Conservation (phyloP, 1,140 invertebrate species). For the Megalopta genalis region DNA sequence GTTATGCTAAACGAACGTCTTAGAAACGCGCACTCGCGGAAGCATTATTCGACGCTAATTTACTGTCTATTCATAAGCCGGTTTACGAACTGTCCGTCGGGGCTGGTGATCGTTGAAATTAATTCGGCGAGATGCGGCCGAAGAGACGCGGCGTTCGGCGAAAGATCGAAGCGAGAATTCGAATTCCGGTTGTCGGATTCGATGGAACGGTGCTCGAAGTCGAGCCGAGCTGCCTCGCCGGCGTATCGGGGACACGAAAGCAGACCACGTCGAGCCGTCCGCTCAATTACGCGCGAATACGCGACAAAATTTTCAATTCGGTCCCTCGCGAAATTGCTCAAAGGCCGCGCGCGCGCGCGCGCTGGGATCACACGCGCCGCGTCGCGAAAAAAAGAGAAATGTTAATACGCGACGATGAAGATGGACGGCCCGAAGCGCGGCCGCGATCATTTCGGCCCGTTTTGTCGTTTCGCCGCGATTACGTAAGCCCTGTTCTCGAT, state of each 20-base stretch:
- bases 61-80: too few species aligned
- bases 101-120: too few species aligned
- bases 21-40: too few species aligned
- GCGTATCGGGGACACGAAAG: constrained; percentile 13
- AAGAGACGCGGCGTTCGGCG: too few species aligned
- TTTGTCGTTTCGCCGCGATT: background rate
- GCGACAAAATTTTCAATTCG: constrained; percentile 41
- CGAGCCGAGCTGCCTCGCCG: background rate
- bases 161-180: too few species aligned
- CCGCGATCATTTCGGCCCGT: background rate
- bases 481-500: constrained; percentile 13
- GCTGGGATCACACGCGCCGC: constrained; percentile 21
- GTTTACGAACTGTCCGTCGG: too few species aligned
- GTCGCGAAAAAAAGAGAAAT: constrained; percentile 2
- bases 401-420: constrained; percentile 41
- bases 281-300: constrained; percentile 25
- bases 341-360: background rate
- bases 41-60: too few species aligned
- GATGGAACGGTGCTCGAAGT: background rate
- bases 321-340: constrained; percentile 24
- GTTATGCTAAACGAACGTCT: too few species aligned
- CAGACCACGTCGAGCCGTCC: background rate
- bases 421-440: constrained; percentile 21
- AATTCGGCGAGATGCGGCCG: too few species aligned
- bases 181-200: background rate